phyloP scores from a whole-genome alignment of 2,797 vertebrate genomes.

The Centroberyx gerrardi region DNA sequence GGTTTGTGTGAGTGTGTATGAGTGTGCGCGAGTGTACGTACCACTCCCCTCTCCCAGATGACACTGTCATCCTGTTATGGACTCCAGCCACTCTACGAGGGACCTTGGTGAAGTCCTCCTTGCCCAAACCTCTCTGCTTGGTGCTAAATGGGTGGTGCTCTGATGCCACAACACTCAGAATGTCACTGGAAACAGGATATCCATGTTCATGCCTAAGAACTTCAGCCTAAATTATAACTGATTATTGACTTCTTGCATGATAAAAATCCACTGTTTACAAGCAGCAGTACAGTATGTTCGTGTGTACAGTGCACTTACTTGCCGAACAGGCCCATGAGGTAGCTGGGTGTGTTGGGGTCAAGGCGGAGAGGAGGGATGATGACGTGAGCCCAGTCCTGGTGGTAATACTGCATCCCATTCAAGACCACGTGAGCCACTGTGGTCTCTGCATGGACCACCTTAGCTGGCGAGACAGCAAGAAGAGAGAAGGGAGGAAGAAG shows the following conservation, averaged over 20 bases:
- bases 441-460: conserved; percentile 94
- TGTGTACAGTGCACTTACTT: conserved; percentile 85
- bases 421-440: conserved; percentile 94
- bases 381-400: conserved; percentile 97
- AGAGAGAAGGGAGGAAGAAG: background rate
- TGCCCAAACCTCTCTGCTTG: conserved; percentile 97
- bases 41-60: conserved; percentile 98
- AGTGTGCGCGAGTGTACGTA: conserved; percentile 64
- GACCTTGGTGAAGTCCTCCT: conserved; percentile 99
- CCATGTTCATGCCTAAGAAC: no score
- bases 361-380: conserved; percentile 93
- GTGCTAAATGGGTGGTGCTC: conserved; percentile 95
- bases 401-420: conserved; percentile 96
- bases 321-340: conserved; percentile 96
- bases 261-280: no score
- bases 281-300: background rate
- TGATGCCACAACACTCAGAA: conserved; percentile 94
- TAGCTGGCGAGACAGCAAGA: conserved; percentile 84
- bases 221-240: no score
- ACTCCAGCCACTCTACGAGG: conserved; percentile 95
- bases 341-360: conserved; percentile 95
- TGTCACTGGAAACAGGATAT: conserved; percentile 86
- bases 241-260: no score
- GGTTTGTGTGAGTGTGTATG: background rate
- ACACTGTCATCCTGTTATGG: conserved; percentile 98